Evolutionary conservation across 2,797 vertebrate species (phyloP), one percentile per base, ranked within the genome.

Genomic region (Schizothorax lantsangensis): DNA sequence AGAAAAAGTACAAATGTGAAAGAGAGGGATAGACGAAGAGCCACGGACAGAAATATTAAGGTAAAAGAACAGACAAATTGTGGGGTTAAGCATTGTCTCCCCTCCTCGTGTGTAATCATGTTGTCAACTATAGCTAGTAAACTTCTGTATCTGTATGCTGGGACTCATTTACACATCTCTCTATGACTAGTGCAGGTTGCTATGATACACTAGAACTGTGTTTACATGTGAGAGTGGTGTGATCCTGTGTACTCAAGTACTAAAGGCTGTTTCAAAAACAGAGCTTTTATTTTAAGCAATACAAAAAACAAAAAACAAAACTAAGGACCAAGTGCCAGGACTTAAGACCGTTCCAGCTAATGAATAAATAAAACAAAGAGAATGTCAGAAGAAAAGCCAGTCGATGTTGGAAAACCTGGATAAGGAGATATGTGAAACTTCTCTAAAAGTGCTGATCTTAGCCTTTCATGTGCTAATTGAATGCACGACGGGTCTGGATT

Each of bases 191-290:
- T 21, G 88, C 86, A 81, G 30, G 94, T 95, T 95, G 95, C 94
- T 93, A 94, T 91, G 95, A 89, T 83, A 88, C 92, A 72, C 79
- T 87, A 84, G 85, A 89, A 90, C 88, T 90, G 89, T 93, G 94
- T 94, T 93, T 92, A 91, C 88, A 90, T 90, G 89, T 72, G 69
- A 90, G 90, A 92, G 91, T 86, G 59, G 88, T 68, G 90, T 87
- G 82, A 91, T 90, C 90, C 89, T 71, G 88, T 84, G 88, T 89
- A 90, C 90, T 92, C 87, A 83, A 49, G 83, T 69, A 79, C 73
- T 69, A 45, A 85, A 85, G 38, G 40, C 75, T 85, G 19, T 87
- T 69, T 88, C 90, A 91, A 89, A 92, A 93, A 73, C 91, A 87
- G 84, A 68, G 92, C 88, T 92, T 94, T 91, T 92, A 71, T 89